Base-by-base conservation (phyloP, 2,797 vertebrate genomes). In the Mycteria americana region DNA sequence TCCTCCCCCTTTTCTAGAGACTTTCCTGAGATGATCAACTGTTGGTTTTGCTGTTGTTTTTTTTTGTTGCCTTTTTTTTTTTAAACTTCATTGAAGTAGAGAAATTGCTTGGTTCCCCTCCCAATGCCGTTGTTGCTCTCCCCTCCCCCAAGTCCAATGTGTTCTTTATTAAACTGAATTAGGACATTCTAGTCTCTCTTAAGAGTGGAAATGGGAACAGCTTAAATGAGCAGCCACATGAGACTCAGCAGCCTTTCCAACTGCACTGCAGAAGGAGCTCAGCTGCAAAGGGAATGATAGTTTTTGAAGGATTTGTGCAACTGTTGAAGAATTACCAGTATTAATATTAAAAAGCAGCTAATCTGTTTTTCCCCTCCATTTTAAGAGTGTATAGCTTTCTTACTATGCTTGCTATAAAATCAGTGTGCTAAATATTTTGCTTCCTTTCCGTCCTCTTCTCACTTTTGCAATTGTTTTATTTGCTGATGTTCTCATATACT, bases 111-210 rank as follows among this genome's bases (percentile, higher is more conserved):
- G 0, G 37, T 93, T 96, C 43, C 31, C 60, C 85, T 92, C 75
- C 67, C 77, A 86, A 0, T 72, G 57, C 69, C 7, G 18, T 92
- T 8, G 2, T 72, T 96, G 43, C 72, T 89, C 80, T 94, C 85
- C 85, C 92, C 51, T 90, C 95, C 94, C 86, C 84, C 90, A 68
- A 53, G 59, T 89, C 88, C 88, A 93, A 45, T 93, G 75, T 96
- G 94, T 89, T 96, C 91, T 90, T 94, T 97, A 95, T 95, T 95
- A 95, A 96, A 95, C 79, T 86, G 93, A 96, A 95, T 95, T 96
- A 94, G 96, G 95, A 90, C 92, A 89, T 92, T 95, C 85, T 95
- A 78, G 94, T 92, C 89, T 93, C 92, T 95, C 94, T 84, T 94
- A 96, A 96, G 76, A 93, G 79, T 93, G 67, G 89, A 96, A 96